phyloP scores from a whole-genome alignment of 2,113 vertebrate species.

The Calidris pugnax region DNA sequence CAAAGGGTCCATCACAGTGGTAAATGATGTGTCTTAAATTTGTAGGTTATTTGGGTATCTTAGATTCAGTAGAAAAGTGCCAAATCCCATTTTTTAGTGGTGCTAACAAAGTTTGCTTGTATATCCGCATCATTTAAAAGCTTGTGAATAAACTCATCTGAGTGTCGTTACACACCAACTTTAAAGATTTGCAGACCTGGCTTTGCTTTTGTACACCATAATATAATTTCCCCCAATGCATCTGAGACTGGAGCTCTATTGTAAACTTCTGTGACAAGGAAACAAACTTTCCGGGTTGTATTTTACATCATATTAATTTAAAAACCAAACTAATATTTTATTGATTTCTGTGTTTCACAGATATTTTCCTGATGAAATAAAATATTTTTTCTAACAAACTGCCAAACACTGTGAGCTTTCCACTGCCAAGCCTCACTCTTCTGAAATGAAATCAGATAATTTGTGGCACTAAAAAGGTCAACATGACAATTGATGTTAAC shows the following conservation, averaged over 20 bases:
- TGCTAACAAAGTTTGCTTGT: neutral
- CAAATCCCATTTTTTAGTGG: neutral
- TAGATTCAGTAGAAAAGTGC: neutral
- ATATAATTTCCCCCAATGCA: neutral
- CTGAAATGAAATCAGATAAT: slow-evolving; percentile 29
- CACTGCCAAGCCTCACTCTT: neutral
- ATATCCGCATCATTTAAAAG: neutral
- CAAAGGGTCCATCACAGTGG: neutral
- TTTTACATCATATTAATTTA: neutral
- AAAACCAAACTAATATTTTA: neutral
- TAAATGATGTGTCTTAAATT: neutral
- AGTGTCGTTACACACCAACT: neutral
- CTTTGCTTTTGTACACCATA: neutral
- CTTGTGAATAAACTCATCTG: neutral
- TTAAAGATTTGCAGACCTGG: neutral
- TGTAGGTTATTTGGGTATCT: neutral
- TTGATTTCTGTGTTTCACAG: neutral
- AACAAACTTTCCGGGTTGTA: neutral
- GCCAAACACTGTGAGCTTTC: neutral
- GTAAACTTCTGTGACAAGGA: neutral
- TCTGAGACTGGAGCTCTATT: neutral
- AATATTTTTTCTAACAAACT: neutral
- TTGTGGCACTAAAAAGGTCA: slow-evolving; percentile 9
- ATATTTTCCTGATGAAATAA: neutral
- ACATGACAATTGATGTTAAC: neutral